Evolutionary conservation across 2,113 vertebrate genomes (phyloP).

Genomic region (Clinocottus analis): DNA sequence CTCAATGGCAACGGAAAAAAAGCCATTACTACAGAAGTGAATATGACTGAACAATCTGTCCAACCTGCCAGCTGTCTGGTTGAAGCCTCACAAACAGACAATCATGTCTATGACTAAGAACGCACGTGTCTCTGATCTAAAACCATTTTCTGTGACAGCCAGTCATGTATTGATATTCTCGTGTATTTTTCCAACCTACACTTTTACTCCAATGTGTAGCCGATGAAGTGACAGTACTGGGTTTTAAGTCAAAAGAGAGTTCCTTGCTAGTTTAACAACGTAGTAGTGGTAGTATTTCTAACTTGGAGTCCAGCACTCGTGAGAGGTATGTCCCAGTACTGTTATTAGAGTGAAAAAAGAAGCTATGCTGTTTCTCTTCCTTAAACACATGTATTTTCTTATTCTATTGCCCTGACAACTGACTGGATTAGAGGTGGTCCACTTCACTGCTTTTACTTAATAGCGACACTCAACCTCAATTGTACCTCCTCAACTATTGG

Average conservation of each 20-base stretch:
- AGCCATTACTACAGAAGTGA: not conserved
- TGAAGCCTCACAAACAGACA: not conserved
- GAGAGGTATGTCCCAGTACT: not conserved
- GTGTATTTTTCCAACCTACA: not conserved
- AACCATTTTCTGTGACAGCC: not conserved
- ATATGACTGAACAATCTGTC: not conserved
- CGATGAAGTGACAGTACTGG: not conserved
- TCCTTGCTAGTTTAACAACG: not conserved
- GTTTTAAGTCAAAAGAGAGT: not conserved
- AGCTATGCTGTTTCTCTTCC: not conserved
- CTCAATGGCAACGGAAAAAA: not conserved
- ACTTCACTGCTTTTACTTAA: constrained; percentile 62
- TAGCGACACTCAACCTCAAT: constrained; percentile 57
- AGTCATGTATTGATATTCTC: not conserved
- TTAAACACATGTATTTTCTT: constrained; percentile 23
- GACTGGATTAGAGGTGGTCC: constrained; percentile 38
- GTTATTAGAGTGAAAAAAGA: not conserved
- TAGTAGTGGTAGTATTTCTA: not conserved
- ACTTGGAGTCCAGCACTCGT: not conserved
- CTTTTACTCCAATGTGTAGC: not conserved
- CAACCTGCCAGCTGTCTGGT: not conserved
- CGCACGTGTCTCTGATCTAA: not conserved
- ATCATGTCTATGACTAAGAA: not conserved
- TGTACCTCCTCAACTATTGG: constrained; percentile 41
- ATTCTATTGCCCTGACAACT: constrained; percentile 19